These are phyloP conservation scores for Hyposmocoma kahamanoa DNA, from an alignment of 1,140 invertebrate species.

Conservation along the genomic window DNA sequence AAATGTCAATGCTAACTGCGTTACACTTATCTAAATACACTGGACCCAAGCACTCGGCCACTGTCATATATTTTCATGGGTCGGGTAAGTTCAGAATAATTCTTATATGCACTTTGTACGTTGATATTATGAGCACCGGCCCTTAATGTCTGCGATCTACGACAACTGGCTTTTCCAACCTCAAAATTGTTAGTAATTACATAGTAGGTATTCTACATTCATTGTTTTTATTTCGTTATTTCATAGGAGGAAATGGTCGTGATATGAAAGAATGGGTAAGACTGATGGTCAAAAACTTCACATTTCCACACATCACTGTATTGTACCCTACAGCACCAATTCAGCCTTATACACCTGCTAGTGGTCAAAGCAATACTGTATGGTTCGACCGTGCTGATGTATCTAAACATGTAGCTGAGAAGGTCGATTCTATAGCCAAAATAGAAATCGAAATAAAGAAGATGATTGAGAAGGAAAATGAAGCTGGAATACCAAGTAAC, in stretches of 20 bases:
- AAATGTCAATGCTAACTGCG: constrained; percentile 42
- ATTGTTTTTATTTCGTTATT: neutral
- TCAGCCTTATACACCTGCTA: constrained; percentile 78
- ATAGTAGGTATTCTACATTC: neutral
- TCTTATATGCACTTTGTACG: neutral
- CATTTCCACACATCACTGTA: constrained; percentile 80
- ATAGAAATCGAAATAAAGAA: constrained; percentile 75
- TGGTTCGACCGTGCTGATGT: constrained; percentile 82
- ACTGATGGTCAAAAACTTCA: constrained; percentile 75
- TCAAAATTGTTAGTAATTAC: neutral
- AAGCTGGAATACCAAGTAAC: constrained; percentile 76
- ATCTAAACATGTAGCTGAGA: constrained; percentile 75
- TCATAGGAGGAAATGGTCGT: constrained; percentile 76
- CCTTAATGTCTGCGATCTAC: neutral
- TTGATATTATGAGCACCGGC: neutral
- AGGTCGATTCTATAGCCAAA: constrained; percentile 74
- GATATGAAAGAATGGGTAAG: constrained; percentile 79
- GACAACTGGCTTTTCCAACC: neutral
- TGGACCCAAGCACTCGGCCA: constrained; percentile 44
- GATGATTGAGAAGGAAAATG: constrained; percentile 78
- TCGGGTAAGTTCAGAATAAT: constrained; percentile 30
- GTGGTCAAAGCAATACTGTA: constrained; percentile 78
- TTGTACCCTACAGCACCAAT: constrained; percentile 82
- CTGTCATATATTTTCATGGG: constrained; percentile 60
- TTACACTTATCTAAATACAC: constrained; percentile 45